Evolutionary conservation across 2,797 vertebrate genomes (phyloP).

Genomic region (Notamacropus eugenii): DNA sequence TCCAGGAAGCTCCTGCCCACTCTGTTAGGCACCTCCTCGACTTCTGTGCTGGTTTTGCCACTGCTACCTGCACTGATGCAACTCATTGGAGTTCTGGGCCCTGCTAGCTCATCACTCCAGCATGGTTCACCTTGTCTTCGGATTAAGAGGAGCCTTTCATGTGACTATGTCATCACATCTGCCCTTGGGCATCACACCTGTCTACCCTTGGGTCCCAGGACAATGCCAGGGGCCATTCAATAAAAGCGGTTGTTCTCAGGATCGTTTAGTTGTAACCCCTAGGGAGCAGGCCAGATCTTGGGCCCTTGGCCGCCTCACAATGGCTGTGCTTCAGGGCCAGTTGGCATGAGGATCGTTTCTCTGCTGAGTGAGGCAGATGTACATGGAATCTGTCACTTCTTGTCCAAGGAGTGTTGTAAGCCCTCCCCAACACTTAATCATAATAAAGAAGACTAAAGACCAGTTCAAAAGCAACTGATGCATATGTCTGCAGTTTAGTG

Average conservation of each 20-base stretch:
- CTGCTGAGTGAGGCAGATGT: not conserved
- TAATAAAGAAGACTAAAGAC: not conserved
- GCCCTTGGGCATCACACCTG: not conserved
- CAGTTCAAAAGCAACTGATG: not conserved
- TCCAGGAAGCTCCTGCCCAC: not conserved
- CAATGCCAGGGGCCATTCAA: not conserved
- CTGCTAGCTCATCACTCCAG: not conserved
- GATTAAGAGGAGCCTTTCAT: not conserved
- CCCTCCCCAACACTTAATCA: not conserved
- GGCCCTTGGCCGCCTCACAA: not conserved
- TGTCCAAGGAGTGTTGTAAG: not conserved
- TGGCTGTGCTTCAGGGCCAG: not conserved
- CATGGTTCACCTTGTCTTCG: not conserved
- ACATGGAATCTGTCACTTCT: not conserved
- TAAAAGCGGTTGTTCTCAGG: not conserved
- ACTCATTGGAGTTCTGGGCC: not conserved
- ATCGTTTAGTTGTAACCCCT: not conserved
- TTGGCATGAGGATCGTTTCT: not conserved
- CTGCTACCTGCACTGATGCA: not conserved
- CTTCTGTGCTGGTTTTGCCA: no score
- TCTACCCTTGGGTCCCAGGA: not conserved
- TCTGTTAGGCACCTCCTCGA: not conserved
- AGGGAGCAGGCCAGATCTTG: not conserved
- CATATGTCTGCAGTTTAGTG: not conserved
- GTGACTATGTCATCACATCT: no score